Percentiles rank a stretch among this genome's conserved stretches.
Evolutionary conservation across 2,888 invertebrate species (phyloP).

Genomic region (Chironomus riparius): DNA sequence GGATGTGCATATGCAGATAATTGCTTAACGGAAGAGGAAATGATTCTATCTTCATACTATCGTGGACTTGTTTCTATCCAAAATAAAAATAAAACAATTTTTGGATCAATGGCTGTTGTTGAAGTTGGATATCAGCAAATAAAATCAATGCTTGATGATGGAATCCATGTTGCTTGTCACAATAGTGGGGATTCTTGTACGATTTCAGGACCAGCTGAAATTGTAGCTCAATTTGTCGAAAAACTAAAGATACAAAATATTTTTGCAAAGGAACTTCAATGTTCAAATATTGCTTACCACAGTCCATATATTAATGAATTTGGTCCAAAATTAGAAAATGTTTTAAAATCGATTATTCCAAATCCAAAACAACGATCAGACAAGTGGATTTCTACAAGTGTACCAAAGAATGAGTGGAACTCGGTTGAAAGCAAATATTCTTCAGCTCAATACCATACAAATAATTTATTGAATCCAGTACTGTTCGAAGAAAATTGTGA

Average conservation of each 20-base stretch:
- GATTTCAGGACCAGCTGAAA: constrained; percentile 72
- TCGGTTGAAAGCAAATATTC: constrained; percentile 48
- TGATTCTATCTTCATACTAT: constrained; percentile 68
- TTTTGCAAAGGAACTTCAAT: constrained; percentile 68
- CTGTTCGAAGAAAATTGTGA: constrained; percentile 54
- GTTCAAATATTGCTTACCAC: constrained; percentile 76
- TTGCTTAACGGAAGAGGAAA: constrained; percentile 80
- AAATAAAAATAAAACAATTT: constrained; percentile 51
- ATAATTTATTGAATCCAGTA: constrained; percentile 59
- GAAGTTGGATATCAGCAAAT: constrained; percentile 56
- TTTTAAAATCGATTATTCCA: constrained; percentile 52
- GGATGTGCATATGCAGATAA: constrained; percentile 44
- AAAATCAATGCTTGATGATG: constrained; percentile 35
- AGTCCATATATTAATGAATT: constrained; percentile 64
- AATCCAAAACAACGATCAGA: constrained; percentile 53
- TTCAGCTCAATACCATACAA: constrained; percentile 83
- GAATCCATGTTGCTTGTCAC: constrained; percentile 44
- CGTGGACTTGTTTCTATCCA: constrained; percentile 63
- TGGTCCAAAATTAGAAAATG: constrained; percentile 54
- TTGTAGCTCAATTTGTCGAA: constrained; percentile 56
- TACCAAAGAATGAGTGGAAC: constrained; percentile 57
- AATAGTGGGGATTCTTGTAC: constrained; percentile 47
- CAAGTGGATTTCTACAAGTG: constrained; percentile 72
- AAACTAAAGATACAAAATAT: constrained; percentile 59
- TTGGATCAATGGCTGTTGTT: constrained; percentile 39